Conservation (phyloP, 2,113 vertebrate genomes). For the Scomber scombrus region DNA sequence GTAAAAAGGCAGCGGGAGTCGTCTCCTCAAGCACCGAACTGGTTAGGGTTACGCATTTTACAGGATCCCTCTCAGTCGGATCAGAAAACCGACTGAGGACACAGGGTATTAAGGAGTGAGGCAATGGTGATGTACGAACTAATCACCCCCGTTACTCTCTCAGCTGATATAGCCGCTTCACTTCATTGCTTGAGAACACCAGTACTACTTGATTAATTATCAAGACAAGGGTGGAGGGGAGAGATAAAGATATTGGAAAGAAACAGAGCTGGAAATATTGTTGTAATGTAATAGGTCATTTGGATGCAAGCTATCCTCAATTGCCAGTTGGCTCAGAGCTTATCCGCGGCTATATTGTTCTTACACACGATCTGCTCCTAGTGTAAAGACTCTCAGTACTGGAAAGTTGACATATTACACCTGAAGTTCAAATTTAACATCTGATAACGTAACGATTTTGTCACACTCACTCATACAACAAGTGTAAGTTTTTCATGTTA, state of each 20-base stretch:
- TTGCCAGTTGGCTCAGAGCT: conserved; percentile 55
- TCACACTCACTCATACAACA: background rate
- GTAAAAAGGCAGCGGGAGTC: conserved; percentile 48
- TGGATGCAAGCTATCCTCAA: background rate
- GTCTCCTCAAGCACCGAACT: conserved; percentile 10
- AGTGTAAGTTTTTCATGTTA: background rate
- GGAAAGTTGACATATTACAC: conserved; percentile 36
- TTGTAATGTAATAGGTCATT: conserved; percentile 44
- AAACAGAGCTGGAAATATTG: conserved; percentile 42
- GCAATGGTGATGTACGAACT: conserved; percentile 83
- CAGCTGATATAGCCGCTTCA: conserved; percentile 73
- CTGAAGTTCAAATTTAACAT: conserved; percentile 24
- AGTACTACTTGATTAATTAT: conserved; percentile 53
- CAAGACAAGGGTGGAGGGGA: conserved; percentile 27
- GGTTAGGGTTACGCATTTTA: conserved; percentile 85
- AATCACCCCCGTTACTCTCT: conserved; percentile 75
- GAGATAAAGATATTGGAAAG: conserved; percentile 31
- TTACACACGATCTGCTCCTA: background rate
- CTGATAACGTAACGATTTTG: background rate
- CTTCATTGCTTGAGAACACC: conserved; percentile 63
- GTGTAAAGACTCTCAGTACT: conserved; percentile 7
- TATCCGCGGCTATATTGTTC: conserved; percentile 27
- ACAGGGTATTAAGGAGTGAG: background rate
- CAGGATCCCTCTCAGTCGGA: conserved; percentile 29
- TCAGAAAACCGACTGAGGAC: conserved; percentile 16